A percentile compares a stretch with the other conserved stretches of the same genome.
phyloP scores from a whole-genome alignment of 2,797 vertebrate genomes.

The Premnoplex brunnescens region DNA sequence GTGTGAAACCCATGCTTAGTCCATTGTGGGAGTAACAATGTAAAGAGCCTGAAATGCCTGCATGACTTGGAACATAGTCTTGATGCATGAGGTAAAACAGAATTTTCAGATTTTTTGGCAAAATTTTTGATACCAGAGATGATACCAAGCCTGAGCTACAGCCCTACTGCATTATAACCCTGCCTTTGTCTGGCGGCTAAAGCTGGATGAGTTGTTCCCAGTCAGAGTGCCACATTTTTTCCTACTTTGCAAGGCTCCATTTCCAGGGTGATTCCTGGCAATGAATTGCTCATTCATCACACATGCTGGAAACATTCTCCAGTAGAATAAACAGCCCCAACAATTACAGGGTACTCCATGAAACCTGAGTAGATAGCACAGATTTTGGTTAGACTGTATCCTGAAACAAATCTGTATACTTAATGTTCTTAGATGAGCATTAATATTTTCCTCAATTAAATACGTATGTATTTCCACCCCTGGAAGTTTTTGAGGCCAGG shows the following conservation, averaged over 20 bases:
- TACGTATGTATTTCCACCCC: neutral
- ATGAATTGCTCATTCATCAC: neutral
- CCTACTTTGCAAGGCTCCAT: neutral
- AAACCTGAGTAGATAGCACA: neutral
- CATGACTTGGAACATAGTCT: neutral
- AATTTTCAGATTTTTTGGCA: neutral
- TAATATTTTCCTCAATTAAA: neutral
- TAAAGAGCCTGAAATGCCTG: neutral
- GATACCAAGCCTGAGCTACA: neutral
- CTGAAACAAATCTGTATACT: neutral
- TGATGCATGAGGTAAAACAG: neutral
- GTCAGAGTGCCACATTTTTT: accelerated
- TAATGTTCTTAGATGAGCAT: neutral
- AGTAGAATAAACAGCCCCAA: neutral
- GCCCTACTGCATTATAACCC: neutral
- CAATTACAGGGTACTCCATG: neutral
- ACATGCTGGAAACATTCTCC: neutral
- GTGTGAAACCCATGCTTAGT: neutral
- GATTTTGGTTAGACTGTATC: neutral
- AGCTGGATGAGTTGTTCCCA: neutral
- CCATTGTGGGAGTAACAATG: neutral
- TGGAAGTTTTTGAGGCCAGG: neutral
- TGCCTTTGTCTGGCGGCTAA: neutral
- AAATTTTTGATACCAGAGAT: neutral
- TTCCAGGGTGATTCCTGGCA: neutral